Evolutionary conservation across 64 coral and sea anemone genomes (phyloP), one percentile per base, ranked within the genome.

Genomic region (Pocillopora verrucosa): DNA sequence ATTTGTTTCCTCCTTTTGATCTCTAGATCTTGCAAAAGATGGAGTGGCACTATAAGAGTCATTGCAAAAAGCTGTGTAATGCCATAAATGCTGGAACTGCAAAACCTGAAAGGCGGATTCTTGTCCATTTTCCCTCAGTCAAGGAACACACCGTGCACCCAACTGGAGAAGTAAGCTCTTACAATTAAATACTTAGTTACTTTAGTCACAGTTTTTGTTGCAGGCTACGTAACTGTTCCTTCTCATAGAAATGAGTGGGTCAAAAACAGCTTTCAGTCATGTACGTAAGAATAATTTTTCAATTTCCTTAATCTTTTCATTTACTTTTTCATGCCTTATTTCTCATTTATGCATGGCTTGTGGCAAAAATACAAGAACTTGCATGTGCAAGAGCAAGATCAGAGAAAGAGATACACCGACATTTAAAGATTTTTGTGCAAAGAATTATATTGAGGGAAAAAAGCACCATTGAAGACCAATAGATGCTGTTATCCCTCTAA

Each of bases 1-100:
- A 12, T 68, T 15, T 10, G 25, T 61, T 89, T 65, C 30, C 30
- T 30, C 30, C 30, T 80, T n/a, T 74, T 58, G 60, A 13, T 79
- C 25, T 22, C 20, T 41, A 89, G 88, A 89, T 89, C 34, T 58
- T 74, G 24, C 61, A 89, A 89, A 80, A 56, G 75, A 89, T 62
- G 37, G 88, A 89, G 25, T 89, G 75, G 30, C 61, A 59, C 58
- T 61, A 76, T 16, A 89, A 80, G 56, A 80, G 20, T 36, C 87
- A 30, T 30, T 30, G 30, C 30, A 30, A 30, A 30, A 30, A 30
- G 30, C 30, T 30, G 30, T 30, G 30, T 30, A 30, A 30, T 30
- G 30, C 77, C 59, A 58, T 72, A 65, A 67, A 77, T 20, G 24
- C 60, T 13, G 22, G 74, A 24, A 80, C 57, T 24, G 34, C 74